These are phyloP conservation scores for Drosophila yooni DNA, from an alignment of 2,888 invertebrate species.

Conservation along the genomic window DNA sequence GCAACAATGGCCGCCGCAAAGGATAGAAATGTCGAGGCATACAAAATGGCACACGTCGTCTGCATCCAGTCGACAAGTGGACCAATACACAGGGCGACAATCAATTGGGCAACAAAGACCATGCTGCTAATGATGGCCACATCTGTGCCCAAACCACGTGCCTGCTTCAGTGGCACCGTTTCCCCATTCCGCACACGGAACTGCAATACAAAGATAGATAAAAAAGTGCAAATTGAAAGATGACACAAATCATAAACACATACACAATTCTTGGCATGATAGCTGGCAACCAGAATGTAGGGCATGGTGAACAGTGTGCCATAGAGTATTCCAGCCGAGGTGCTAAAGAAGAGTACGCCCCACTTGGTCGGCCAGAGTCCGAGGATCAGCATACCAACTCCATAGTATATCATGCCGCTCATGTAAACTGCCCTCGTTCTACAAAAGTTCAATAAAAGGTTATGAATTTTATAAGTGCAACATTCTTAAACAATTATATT, in stretches of 20 bases:
- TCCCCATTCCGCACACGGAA: conserved; percentile 82
- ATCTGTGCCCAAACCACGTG: conserved; percentile 85
- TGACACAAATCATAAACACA: conserved; percentile 49
- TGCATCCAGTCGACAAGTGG: conserved; percentile 81
- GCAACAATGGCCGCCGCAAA: conserved; percentile 84
- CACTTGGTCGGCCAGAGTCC: conserved; percentile 84
- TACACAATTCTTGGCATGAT: conserved; percentile 85
- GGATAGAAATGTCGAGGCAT: conserved; percentile 83
- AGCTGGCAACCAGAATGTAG: conserved; percentile 84
- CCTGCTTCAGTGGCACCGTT: conserved; percentile 83
- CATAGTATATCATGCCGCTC: conserved; percentile 83
- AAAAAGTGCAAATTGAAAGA: not conserved
- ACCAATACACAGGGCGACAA: conserved; percentile 84
- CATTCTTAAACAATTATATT: not conserved
- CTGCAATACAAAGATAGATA: conserved; percentile 55
- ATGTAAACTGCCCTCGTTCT: conserved; percentile 83
- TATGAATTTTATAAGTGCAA: not conserved
- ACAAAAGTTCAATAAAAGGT: not conserved
- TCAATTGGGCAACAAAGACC: conserved; percentile 85
- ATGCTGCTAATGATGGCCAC: conserved; percentile 85
- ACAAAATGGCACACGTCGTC: conserved; percentile 84
- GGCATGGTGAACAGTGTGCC: conserved; percentile 85
- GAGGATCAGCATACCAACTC: conserved; percentile 84
- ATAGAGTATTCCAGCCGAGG: conserved; percentile 84
- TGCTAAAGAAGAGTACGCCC: conserved; percentile 84